Evolutionary conservation across 2,113 vertebrate genomes (phyloP), one percentile per base, ranked within the genome.

Genomic region (Anthoscopus minutus): DNA sequence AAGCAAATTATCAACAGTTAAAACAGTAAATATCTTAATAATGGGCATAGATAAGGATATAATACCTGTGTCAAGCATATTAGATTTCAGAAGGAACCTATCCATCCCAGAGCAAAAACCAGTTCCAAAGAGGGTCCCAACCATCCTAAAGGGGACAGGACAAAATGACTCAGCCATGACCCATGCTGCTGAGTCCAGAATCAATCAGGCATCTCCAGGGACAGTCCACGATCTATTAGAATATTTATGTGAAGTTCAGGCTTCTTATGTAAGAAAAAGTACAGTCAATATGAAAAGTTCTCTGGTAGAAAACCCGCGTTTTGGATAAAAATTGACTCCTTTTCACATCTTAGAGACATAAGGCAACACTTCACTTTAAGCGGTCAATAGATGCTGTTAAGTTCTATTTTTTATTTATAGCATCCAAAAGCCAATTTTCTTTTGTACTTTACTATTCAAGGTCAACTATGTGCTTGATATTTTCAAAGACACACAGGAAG

Each of bases 151-250:
- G 5, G 12, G 16, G 6, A 23, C 37, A 62, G 8, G 8, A 47
- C 3, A 57, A 57, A 62, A 23, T 3, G 1, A 72, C 86, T 2
- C 20, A 69, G 9, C 14, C n/a, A 37, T 45, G 38, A 30, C 37
- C 28, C 10, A 4, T 38, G 9, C 6, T 64, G 11, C 31, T 31
- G 10, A 14, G 8, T 35, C 6, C 30, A 10, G 35, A 50, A 19
- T 73, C 31, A 56, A 18, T 19, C 6, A 3, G 27, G 4, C 18
- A 50, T 28, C 25, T 33, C 58, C 31, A 22, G 31, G 27, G 7
- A 23, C 3, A 37, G 18, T 16, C 21, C 37, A 15, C 0, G 0
- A 16, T 23, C 31, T 33, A 35, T 48, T 11, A 58, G 17, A 48
- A 58, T 0, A 0, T 13, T 74, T 48, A 0, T 35, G 23, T 48